These are phyloP conservation scores for Pyrocephalus nanus DNA, from an alignment of 2,797 vertebrate genomes.

Conservation along the genomic window DNA sequence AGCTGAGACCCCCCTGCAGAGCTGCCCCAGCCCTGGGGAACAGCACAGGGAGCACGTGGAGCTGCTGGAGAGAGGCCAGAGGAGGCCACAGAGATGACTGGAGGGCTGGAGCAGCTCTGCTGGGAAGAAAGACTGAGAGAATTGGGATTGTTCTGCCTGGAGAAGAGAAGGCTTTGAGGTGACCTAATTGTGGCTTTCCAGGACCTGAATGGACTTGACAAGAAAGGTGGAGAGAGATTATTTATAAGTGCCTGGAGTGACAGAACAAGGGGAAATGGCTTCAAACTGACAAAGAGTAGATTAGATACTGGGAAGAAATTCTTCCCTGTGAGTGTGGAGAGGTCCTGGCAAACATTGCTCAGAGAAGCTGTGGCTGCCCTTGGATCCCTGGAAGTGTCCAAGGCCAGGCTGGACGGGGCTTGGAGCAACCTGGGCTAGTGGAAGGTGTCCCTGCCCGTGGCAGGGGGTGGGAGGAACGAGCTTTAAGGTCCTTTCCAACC, in stretches of 20 bases:
- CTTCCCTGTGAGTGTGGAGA: background rate
- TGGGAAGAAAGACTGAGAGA: too few relatives aligned
- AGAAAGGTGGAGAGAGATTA: background rate
- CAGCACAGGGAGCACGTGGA: background rate
- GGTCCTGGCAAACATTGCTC: too few relatives aligned
- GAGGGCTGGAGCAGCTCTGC: background rate
- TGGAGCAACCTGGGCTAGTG: too few relatives aligned
- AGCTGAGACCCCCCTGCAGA: background rate
- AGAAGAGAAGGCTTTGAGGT: background rate
- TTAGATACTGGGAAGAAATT: background rate
- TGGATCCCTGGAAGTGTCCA: too few relatives aligned
- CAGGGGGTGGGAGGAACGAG: fast-evolving
- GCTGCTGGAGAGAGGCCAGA: background rate
- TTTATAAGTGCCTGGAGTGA: background rate
- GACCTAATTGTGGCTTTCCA: background rate
- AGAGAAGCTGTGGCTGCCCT: too few relatives aligned
- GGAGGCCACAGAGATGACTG: fast-evolving
- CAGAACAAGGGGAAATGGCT: background rate
- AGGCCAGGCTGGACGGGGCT: too few relatives aligned
- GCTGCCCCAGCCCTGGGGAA: background rate
- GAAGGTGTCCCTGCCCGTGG: background rate
- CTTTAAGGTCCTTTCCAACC: fast-evolving
- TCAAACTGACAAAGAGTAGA: background rate
- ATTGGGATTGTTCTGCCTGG: too few relatives aligned
- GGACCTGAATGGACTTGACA: background rate